Evolutionary conservation across 1,140 invertebrate species (phyloP).

Genomic region (Drosophila chauvacae): DNA sequence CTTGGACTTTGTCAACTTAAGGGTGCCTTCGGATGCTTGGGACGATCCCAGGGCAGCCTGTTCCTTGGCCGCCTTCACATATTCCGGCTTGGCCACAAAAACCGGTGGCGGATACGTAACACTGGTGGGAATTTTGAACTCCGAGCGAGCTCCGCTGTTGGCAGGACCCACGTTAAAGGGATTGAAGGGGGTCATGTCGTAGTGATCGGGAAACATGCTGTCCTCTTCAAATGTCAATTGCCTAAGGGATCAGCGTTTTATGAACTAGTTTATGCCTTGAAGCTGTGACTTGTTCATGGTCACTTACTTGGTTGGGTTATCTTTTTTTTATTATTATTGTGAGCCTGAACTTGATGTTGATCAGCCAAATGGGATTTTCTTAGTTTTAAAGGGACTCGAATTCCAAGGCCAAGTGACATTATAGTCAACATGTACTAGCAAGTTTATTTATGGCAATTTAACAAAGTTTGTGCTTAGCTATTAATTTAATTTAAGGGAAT

Average conservation of each 20-base stretch:
- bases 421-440: neutral
- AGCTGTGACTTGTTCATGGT: neutral
- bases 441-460: neutral
- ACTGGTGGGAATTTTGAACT: constrained; percentile 46
- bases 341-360: constrained; percentile 3
- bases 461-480: neutral
- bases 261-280: neutral
- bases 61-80: constrained; percentile 14
- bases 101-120: constrained; percentile 58
- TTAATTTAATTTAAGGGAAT: neutral
- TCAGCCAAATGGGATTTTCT: constrained; percentile 10
- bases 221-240: neutral
- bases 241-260: neutral
- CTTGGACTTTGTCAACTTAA: constrained; percentile 9
- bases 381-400: neutral
- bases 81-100: constrained; percentile 34
- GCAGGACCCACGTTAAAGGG: constrained; percentile 57
- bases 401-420: constrained; percentile 8
- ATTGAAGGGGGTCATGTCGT: constrained; percentile 41
- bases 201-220: constrained; percentile 50
- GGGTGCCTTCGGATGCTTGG: constrained; percentile 4
- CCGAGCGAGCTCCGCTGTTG: constrained; percentile 3
- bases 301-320: constrained; percentile 14
- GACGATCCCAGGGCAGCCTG: constrained; percentile 1
- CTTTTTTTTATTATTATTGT: constrained; percentile 1